Base-by-base conservation (phyloP, 2,113 vertebrate species). In the Petrocephalus zakoni region DNA sequence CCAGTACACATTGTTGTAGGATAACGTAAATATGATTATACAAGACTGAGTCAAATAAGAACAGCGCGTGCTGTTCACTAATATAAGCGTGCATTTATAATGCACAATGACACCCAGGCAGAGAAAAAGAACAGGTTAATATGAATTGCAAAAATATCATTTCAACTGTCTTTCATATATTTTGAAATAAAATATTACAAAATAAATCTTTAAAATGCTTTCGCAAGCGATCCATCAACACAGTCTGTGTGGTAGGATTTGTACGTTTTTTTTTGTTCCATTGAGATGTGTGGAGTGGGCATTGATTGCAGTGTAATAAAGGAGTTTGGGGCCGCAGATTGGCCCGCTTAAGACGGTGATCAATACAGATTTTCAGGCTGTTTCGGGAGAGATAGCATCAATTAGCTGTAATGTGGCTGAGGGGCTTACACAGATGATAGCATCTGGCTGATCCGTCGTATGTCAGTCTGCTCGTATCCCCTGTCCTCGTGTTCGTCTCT, bases 311-410 rank as follows among this genome's bases (percentile, higher is more conserved):
- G 34, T 0, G 84, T n/a, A 86, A 55, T 86, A 22, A 85, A 85
- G 52, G 52, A 51, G 52, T 55, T 29, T 17, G 22, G 52, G 53
- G 51, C 49, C n/a, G 4, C 82, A 49, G 82, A 85, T 85, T 25
- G 84, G 51, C 84, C 49, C n/a, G n/a, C 29, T 55, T 86, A 86
- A 86, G 52, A 55, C 19, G 17, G 49, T 86, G 84, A 86, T 86
- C 52, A 86, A 86, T 86, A 86, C 51, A 86, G 52, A 53, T 86
- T 86, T 86, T 19, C 84, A 17, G 25, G 51, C 13, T 34, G 49
- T 55, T 55, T 51, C n/a, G 11, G 19, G 52, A 52, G 84, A 86
- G 84, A 86, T 53, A 34, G 49, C 84, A 86, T 55, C 84, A 53
- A 55, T 86, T 55, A 86, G 53, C 51, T 56, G 52, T 22, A 86